Evolutionary conservation across 2,113 vertebrate genomes (phyloP).

Genomic region (Proteles cristata): DNA sequence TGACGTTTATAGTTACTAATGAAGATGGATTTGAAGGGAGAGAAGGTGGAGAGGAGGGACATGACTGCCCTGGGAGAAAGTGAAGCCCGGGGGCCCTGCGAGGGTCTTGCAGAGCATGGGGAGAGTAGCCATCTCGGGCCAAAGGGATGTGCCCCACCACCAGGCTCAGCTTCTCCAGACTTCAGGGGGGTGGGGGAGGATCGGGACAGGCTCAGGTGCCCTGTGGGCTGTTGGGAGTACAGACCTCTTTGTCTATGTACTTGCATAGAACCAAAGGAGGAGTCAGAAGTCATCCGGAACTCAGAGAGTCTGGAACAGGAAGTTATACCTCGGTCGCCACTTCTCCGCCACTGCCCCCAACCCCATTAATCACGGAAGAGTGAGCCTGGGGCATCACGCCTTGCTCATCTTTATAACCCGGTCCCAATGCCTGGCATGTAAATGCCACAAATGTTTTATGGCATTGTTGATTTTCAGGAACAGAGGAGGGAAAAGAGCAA

Average conservation of each 20-base stretch:
- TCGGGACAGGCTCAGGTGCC: background rate
- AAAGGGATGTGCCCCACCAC: background rate
- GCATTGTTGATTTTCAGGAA: background rate
- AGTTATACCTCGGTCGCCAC: background rate
- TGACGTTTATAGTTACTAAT: constrained; percentile 85
- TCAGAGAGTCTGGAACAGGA: background rate
- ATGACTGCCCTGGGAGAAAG: background rate
- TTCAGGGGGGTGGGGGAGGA: background rate
- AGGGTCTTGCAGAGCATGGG: background rate
- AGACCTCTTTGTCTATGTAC: background rate
- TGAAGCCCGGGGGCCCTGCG: fast-evolving
- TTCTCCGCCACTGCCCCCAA: background rate
- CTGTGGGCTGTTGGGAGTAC: background rate
- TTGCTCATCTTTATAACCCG: background rate
- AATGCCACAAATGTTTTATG: background rate
- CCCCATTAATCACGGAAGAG: background rate
- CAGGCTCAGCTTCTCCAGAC: background rate
- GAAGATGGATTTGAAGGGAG: constrained; percentile 83
- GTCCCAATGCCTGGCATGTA: background rate
- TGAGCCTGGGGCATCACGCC: background rate
- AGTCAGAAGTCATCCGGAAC: background rate
- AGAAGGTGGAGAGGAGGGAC: constrained; percentile 47
- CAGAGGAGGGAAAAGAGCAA: background rate
- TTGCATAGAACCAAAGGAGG: background rate
- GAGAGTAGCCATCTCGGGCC: background rate